A percentile compares a stretch with the other conserved stretches of the same genome.
Evolutionary conservation across 2,797 vertebrate species (phyloP).

Genomic region (Notoglanidium macrostoma): DNA sequence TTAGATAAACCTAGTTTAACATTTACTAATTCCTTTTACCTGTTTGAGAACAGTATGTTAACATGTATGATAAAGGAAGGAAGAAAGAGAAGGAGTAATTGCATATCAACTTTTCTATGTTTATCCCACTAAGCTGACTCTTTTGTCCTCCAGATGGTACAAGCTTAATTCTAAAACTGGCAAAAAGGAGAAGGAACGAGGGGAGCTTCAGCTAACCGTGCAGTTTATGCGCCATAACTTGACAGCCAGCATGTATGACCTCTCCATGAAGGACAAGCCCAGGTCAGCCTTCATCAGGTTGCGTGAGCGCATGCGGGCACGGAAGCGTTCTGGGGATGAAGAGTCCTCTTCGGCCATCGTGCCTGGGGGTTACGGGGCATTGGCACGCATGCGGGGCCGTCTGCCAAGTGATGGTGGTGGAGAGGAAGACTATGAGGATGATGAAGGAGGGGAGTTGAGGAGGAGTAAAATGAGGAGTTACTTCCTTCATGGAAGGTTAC

Average conservation of each 20-base stretch:
- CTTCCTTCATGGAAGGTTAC: slow-evolving; percentile 86
- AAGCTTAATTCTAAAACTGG: slow-evolving; percentile 91
- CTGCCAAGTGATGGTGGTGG: slow-evolving; percentile 77
- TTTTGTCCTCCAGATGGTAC: slow-evolving; percentile 83
- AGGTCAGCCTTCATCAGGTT: slow-evolving; percentile 89
- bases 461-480: slow-evolving; percentile 90
- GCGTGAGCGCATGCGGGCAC: slow-evolving; percentile 90
- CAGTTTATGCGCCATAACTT: slow-evolving; percentile 91
- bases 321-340: slow-evolving; percentile 83
- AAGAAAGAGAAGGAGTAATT: neutral
- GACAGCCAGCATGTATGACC: slow-evolving; percentile 98
- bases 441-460: slow-evolving; percentile 76
- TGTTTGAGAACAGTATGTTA: neutral
- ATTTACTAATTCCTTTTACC: neutral
- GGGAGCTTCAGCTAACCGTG: slow-evolving; percentile 88
- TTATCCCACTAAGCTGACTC: neutral
- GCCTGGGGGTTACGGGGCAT: slow-evolving; percentile 76
- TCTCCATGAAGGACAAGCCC: slow-evolving; percentile 90
- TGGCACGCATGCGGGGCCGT: slow-evolving; percentile 70
- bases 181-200: slow-evolving; percentile 96
- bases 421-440: slow-evolving; percentile 86
- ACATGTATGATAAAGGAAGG: neutral
- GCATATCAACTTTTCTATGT: neutral
- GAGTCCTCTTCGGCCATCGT: slow-evolving; percentile 86
- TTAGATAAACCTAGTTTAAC: neutral